Evolutionary conservation across 2,113 vertebrate species (phyloP).

Genomic region (Stigmatopora argus): DNA sequence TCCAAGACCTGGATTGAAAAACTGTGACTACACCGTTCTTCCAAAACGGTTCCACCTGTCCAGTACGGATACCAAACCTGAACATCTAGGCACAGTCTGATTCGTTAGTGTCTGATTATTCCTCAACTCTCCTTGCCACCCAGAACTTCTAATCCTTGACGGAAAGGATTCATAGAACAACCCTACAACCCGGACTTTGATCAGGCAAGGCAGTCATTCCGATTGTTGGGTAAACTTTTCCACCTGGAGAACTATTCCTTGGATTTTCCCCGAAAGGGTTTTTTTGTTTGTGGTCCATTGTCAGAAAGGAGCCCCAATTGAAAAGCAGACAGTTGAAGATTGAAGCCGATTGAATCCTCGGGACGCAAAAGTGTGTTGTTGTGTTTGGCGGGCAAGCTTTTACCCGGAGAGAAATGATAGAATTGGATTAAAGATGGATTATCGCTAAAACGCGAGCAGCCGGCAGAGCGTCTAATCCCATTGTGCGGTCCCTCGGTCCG

Average conservation of each 20-base stretch:
- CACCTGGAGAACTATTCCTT: not conserved
- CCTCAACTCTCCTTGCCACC: slow-evolving; percentile 7
- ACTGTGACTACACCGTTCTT: no score
- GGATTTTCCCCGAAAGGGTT: not conserved
- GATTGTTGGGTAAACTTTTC: no score
- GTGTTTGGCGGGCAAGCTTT: not conserved
- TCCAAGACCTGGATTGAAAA: no score
- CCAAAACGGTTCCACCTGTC: no score
- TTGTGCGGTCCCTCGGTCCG: slow-evolving; percentile 19
- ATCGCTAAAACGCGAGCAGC: slow-evolving; percentile 37
- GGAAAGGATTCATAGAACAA: slow-evolving; percentile 2
- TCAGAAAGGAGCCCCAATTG: not conserved
- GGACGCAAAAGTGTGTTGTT: not conserved
- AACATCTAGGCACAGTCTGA: not conserved
- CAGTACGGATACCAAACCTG: no score
- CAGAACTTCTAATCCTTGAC: slow-evolving; percentile 1
- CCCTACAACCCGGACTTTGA: not conserved
- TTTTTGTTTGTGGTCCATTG: not conserved
- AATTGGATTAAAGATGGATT: slow-evolving; percentile 64
- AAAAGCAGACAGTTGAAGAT: not conserved
- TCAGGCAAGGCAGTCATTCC: no score
- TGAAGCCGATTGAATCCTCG: no score
- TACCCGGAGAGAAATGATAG: slow-evolving; percentile 47
- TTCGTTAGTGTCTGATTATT: not conserved
- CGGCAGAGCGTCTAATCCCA: slow-evolving; percentile 45